Conservation (phyloP, 2,888 invertebrate genomes). For the Nudaria mundana region DNA sequence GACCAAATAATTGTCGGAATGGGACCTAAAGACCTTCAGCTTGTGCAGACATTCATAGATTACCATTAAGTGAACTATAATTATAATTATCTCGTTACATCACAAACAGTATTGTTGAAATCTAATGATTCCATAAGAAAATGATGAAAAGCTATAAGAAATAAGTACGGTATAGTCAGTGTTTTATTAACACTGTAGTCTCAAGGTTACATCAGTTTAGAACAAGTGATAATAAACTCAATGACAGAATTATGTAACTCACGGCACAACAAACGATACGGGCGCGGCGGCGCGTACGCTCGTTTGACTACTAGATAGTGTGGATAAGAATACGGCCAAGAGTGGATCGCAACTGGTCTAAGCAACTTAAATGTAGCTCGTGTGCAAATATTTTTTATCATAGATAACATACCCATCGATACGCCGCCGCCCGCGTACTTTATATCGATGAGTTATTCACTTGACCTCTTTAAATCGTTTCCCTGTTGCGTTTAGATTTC, state of each 20-base stretch:
- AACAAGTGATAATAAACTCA: conserved; percentile 38
- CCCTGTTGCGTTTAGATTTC: conserved; percentile 17
- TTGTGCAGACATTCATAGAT: no score
- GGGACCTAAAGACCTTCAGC: no score
- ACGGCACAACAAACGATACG: conserved; percentile 24
- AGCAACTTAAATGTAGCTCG: conserved; percentile 23
- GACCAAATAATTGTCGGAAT: no score
- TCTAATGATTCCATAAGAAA: no score
- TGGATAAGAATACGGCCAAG: conserved; percentile 37
- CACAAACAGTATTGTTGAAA: no score
- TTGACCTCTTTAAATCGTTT: conserved; percentile 25
- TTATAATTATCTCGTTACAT: no score
- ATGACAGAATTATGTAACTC: conserved; percentile 52
- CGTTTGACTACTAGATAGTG: conserved; percentile 44
- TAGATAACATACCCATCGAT: conserved; percentile 39
- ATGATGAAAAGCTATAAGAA: no score
- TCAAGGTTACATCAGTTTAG: conserved; percentile 40
- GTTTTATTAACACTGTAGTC: conserved; percentile 30
- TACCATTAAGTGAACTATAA: no score
- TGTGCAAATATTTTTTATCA: conserved; percentile 27
- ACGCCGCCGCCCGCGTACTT: conserved; percentile 17
- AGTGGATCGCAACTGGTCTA: conserved; percentile 25
- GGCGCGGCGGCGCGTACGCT: conserved; percentile 52
- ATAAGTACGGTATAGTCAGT: conserved; percentile 6
- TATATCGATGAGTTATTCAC: conserved; percentile 28